Conservation (phyloP, 2,797 vertebrate genomes). For the Pseudotriccus pelzelni region DNA sequence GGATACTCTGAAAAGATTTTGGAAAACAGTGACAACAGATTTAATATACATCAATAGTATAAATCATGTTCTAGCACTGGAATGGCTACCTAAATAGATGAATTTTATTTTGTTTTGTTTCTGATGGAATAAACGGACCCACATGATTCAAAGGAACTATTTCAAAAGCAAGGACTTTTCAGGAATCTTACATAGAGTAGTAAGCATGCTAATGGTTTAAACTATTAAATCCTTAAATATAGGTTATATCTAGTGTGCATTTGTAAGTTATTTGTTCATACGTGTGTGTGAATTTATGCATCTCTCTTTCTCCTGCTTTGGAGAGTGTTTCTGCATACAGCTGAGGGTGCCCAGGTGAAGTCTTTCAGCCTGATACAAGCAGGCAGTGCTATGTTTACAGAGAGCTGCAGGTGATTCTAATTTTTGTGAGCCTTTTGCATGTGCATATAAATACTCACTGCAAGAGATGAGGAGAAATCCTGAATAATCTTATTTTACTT, state of each 20-base stretch:
- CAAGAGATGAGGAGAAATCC: neutral
- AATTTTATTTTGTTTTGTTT: neutral
- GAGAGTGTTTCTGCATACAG: neutral
- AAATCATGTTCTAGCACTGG: neutral
- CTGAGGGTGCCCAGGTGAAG: neutral
- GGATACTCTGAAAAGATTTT: neutral
- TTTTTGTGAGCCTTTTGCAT: neutral
- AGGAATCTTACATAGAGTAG: neutral
- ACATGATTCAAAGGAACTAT: neutral
- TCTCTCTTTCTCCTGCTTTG: neutral
- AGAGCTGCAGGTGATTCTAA: neutral
- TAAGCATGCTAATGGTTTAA: neutral
- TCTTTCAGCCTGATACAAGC: neutral
- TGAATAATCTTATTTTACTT: neutral
- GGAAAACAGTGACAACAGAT: neutral
- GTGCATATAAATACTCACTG: neutral
- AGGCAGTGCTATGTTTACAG: neutral
- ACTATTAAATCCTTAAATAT: neutral
- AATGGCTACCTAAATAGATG: neutral
- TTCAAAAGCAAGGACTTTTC: neutral
- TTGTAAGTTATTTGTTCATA: neutral
- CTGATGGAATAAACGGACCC: neutral
- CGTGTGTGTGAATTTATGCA: rapidly evolving
- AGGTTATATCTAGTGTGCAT: neutral
- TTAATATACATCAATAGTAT: neutral